Evolutionary conservation across 2,797 vertebrate genomes (phyloP), one percentile per base, ranked within the genome.

Genomic region (Hipposideros larvatus): DNA sequence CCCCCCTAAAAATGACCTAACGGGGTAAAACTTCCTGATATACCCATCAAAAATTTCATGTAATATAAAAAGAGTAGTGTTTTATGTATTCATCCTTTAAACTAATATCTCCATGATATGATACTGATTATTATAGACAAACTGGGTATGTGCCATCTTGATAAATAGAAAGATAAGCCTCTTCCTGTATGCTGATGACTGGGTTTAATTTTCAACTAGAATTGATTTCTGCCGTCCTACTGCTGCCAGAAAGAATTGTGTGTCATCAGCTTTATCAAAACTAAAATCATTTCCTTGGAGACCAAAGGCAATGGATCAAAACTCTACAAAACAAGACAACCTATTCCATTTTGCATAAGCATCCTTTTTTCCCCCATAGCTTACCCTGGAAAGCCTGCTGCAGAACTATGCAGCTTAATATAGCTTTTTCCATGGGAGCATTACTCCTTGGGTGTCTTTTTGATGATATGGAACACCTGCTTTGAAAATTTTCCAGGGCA

Each of bases 281-380:
- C 63, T 68, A 87, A 97, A 98, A 85, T 95, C 0, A 71, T 95
- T 97, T 94, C 55, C 90, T 91, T 92, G 55, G 57, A 97, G 85
- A 95, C 77, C 79, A 96, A 96, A 95, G 86, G 43, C 48, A 90
- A 73, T 87, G 84, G 96, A 97, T 95, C 79, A 97, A 66, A 71
- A 70, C 65, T 85, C 51, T 87, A 61, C 22, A 19, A 59, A 94
- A 68, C 2, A n/a, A 79, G 34, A 86, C 31, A 80, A 90, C 65
- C 71, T 66, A 55, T 61, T 94, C 70, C 34, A 66, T 71, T 96
- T 83, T 91, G 31, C 48, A 51, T 7, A 53, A 77, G 79, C 26
- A 43, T 31, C 22, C 21, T 75, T 89, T 90, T 37, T 14, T 14
- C 7, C 53, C 53, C 84, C 41, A 70, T 21, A 77, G 57, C 8